phyloP scores from a whole-genome alignment of 2,888 invertebrate species.

The Drosophila sordidapex region DNA sequence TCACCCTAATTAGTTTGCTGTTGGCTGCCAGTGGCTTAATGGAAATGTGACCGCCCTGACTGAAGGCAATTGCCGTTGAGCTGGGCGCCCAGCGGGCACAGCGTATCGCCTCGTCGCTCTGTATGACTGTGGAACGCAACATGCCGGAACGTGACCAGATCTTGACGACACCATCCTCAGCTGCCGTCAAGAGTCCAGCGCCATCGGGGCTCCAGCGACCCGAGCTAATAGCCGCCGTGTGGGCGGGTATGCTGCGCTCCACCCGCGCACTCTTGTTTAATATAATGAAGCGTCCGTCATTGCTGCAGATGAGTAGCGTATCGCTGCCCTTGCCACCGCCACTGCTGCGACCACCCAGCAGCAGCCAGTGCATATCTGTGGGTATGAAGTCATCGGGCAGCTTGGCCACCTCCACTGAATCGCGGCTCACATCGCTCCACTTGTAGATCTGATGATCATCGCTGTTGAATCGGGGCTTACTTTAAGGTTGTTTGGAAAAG shows the following conservation, averaged over 20 bases:
- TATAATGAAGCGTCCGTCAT: conserved; percentile 95
- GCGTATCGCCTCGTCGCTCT: conserved; percentile 93
- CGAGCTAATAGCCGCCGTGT: conserved; percentile 94
- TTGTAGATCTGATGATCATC: conserved; percentile 95
- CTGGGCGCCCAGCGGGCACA: conserved; percentile 93
- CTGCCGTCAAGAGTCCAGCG: conserved; percentile 95
- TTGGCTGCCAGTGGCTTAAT: conserved; percentile 91
- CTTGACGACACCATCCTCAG: conserved; percentile 98
- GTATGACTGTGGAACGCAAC: conserved; percentile 94
- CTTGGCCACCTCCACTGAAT: conserved; percentile 91
- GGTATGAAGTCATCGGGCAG: conserved; percentile 94
- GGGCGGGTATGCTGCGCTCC: conserved; percentile 96
- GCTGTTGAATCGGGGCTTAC: conserved; percentile 85
- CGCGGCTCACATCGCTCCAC: conserved; percentile 94
- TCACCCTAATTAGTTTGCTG: conserved; percentile 89
- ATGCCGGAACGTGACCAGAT: conserved; percentile 98
- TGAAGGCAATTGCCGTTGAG: conserved; percentile 89
- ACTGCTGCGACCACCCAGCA: conserved; percentile 82
- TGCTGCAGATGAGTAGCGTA: conserved; percentile 93
- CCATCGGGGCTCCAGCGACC: conserved; percentile 98
- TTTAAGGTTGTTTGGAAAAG: not conserved
- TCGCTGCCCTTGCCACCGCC: conserved; percentile 87
- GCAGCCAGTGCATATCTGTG: conserved; percentile 94
- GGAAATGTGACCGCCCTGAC: conserved; percentile 88
- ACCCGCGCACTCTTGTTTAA: conserved; percentile 95